Conservation (phyloP, 2,113 vertebrate genomes). For the Notarius quadriscutis region DNA sequence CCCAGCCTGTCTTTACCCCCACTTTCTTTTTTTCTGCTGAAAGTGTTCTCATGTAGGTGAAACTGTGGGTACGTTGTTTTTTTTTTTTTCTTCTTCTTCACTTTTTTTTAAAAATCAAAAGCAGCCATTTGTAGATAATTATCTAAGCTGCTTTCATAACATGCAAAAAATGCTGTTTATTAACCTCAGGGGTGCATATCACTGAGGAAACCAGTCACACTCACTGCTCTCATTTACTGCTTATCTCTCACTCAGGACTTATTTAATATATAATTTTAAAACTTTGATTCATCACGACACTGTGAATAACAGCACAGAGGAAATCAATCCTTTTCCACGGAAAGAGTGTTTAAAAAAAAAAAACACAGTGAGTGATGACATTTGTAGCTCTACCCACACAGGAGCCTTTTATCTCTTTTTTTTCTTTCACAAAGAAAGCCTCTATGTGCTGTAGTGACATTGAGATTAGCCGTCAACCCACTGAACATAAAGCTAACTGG, state of each 20-base stretch:
- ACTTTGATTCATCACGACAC: constrained; percentile 64
- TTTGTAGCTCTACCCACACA: constrained; percentile 50
- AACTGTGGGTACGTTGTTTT: not conserved
- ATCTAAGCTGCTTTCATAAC: not conserved
- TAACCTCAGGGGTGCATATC: not conserved
- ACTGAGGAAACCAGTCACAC: constrained; percentile 4
- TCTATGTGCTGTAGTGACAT: constrained; percentile 44
- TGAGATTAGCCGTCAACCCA: constrained; percentile 3
- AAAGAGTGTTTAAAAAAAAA: constrained; percentile 55
- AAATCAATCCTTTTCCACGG: not conserved
- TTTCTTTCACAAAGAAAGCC: constrained; percentile 53
- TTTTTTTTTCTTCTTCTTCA: not conserved
- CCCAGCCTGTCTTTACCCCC: not conserved
- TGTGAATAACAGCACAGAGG: constrained; percentile 61
- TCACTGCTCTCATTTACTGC: constrained; percentile 69
- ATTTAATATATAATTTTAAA: constrained; percentile 25
- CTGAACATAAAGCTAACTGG: constrained; percentile 7
- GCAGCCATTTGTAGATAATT: not conserved
- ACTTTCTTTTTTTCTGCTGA: not conserved
- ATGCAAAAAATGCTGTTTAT: not conserved
- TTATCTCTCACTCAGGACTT: constrained; percentile 72
- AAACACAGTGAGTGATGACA: constrained; percentile 53
- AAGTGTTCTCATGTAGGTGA: not conserved
- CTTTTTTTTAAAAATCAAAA: too few relatives aligned
- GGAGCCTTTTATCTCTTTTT: constrained; percentile 48